These are phyloP conservation scores for Plecotus auritus DNA, from an alignment of 2,113 vertebrate genomes.

Conservation along the genomic window DNA sequence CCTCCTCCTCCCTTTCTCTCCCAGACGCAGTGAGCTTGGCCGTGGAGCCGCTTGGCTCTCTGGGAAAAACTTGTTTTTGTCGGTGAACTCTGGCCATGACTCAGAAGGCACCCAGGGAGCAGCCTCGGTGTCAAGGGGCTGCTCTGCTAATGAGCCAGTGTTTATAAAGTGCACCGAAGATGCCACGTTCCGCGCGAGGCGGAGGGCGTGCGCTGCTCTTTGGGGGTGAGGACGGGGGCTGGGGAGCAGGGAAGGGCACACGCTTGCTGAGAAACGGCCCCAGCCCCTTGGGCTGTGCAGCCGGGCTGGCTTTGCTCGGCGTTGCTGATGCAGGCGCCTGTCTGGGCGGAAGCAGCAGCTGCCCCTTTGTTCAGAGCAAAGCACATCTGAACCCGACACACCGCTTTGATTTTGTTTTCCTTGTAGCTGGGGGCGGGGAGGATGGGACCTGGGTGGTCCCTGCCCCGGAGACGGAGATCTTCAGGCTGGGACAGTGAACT, in stretches of 20 bases:
- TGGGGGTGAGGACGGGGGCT: background rate
- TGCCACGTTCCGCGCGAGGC: background rate
- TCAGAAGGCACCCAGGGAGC: constrained; percentile 45
- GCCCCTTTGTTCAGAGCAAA: background rate
- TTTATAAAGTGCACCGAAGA: constrained; percentile 18
- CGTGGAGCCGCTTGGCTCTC: background rate
- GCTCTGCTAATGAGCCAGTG: constrained; percentile 43
- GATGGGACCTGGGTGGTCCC: background rate
- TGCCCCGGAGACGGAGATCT: background rate
- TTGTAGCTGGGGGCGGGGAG: background rate
- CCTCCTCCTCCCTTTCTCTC: background rate
- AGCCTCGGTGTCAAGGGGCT: constrained; percentile 28
- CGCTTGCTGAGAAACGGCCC: background rate
- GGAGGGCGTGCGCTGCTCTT: background rate
- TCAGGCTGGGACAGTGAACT: background rate
- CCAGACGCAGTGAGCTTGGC: background rate
- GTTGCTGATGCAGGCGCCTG: background rate
- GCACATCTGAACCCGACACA: background rate
- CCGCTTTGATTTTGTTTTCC: background rate
- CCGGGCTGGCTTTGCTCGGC: background rate
- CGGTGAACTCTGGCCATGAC: constrained; percentile 20
- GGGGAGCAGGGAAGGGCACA: background rate
- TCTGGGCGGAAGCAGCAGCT: background rate
- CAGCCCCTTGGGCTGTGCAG: background rate
- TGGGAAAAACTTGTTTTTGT: constrained; percentile 60